A percentile compares a stretch with the other conserved stretches of the same genome.
These are phyloP conservation scores for Bathybates hornii DNA, from an alignment of 2,113 vertebrate genomes.

Conservation along the genomic window DNA sequence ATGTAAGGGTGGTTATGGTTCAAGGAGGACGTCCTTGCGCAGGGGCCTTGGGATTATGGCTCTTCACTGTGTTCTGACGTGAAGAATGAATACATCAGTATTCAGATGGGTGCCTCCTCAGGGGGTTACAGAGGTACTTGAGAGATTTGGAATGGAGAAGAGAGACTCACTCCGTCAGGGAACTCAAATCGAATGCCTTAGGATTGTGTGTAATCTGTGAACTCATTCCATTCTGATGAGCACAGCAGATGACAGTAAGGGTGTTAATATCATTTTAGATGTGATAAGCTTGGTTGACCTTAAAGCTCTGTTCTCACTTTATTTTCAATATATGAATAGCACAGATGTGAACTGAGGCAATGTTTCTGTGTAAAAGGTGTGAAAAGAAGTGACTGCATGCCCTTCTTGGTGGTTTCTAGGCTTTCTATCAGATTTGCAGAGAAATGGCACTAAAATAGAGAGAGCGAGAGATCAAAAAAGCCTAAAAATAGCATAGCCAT, in stretches of 20 bases:
- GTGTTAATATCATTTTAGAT: constrained; percentile 40
- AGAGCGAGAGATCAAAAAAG: background rate
- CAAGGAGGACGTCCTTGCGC: constrained; percentile 64
- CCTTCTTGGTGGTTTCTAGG: background rate
- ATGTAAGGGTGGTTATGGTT: constrained; percentile 69
- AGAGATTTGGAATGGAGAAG: constrained; percentile 35
- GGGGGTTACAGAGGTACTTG: constrained; percentile 44
- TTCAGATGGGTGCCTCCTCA: constrained; percentile 41
- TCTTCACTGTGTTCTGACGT: constrained; percentile 32
- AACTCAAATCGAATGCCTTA: constrained; percentile 16
- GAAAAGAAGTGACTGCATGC: background rate
- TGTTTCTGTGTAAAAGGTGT: constrained; percentile 8
- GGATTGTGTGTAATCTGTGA: constrained; percentile 37
- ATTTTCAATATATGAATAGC: constrained; percentile 11
- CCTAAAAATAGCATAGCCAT: background rate
- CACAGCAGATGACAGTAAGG: constrained; percentile 18
- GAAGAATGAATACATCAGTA: constrained; percentile 60
- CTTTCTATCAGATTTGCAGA: background rate
- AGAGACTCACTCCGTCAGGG: background rate
- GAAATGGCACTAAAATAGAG: background rate
- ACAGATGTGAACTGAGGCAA: background rate
- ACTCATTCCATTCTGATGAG: constrained; percentile 46
- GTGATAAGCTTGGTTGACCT: constrained; percentile 42
- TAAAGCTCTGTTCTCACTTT: constrained; percentile 8
- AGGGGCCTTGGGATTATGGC: constrained; percentile 57